Evolutionary conservation across 2,797 vertebrate genomes (phyloP).

Genomic region (Podargus strigoides): DNA sequence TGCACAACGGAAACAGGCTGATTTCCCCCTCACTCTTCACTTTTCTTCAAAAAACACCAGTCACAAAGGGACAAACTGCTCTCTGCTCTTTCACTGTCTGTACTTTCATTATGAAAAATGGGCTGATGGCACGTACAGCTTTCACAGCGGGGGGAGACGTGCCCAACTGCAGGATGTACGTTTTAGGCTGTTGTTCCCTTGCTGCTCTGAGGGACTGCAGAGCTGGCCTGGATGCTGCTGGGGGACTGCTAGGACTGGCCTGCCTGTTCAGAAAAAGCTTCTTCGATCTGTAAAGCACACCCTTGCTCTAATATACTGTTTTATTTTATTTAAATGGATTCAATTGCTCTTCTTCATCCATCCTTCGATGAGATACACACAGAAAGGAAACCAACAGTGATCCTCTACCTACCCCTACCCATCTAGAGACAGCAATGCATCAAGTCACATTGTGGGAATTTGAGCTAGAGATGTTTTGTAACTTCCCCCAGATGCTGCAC

Average conservation of each 20-base stretch:
- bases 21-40: background rate
- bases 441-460: background rate
- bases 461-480: background rate
- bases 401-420: background rate
- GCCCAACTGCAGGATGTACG: background rate
- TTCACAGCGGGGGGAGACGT: background rate
- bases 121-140: background rate
- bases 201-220: fast-evolving
- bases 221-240: background rate
- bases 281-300: background rate
- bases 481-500: background rate
- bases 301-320: background rate
- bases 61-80: background rate
- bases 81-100: background rate
- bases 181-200: background rate
- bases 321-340: background rate
- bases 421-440: background rate
- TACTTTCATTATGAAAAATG: background rate
- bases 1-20: background rate
- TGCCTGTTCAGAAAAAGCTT: background rate
- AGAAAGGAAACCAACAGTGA: background rate
- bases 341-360: background rate
- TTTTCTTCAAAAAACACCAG: background rate
- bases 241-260: background rate
- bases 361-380: background rate